A percentile compares a stretch with the other conserved stretches of the same genome.
These are phyloP conservation scores for Eumeta japonica DNA, from an alignment of 1,140 invertebrate species.

Conservation along the genomic window DNA sequence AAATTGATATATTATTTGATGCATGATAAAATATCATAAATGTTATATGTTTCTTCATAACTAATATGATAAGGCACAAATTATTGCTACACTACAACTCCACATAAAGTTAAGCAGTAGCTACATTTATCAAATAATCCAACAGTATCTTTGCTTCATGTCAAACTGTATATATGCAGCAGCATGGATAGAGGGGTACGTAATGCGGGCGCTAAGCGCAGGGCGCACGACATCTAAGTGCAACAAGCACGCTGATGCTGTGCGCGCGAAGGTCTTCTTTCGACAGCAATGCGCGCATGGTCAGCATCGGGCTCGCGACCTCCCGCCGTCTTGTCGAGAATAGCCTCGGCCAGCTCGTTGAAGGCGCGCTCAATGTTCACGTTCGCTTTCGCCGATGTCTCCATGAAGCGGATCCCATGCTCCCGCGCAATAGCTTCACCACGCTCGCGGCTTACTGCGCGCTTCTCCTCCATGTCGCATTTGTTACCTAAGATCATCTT, in stretches of 20 bases:
- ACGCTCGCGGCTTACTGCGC: slow-evolving; percentile 77
- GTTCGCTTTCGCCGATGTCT: slow-evolving; percentile 89
- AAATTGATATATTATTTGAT: too few relatives aligned
- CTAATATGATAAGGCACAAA: too few relatives aligned
- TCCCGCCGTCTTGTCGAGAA: slow-evolving; percentile 53
- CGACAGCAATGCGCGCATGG: slow-evolving; percentile 48
- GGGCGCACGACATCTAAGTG: too few relatives aligned
- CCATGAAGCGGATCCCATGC: slow-evolving; percentile 92
- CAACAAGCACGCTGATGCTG: slow-evolving; percentile 47
- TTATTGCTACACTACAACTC: too few relatives aligned
- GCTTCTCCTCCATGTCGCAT: slow-evolving; percentile 87
- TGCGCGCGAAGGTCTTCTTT: slow-evolving; percentile 46
- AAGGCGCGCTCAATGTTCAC: slow-evolving; percentile 91
- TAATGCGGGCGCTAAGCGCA: too few relatives aligned
- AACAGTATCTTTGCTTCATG: too few relatives aligned
- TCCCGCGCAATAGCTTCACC: slow-evolving; percentile 76
- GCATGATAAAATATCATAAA: too few relatives aligned
- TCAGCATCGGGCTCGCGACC: slow-evolving; percentile 50
- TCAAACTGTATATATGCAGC: too few relatives aligned
- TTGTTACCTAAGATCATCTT: slow-evolving; percentile 96
- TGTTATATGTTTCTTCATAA: too few relatives aligned
- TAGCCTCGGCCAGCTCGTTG: slow-evolving; percentile 79
- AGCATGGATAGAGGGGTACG: too few relatives aligned
- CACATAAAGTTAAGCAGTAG: too few relatives aligned
- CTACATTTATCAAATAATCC: too few relatives aligned